These are phyloP conservation scores for Andrena bucephala DNA, from an alignment of 2,888 invertebrate genomes.

Conservation along the genomic window DNA sequence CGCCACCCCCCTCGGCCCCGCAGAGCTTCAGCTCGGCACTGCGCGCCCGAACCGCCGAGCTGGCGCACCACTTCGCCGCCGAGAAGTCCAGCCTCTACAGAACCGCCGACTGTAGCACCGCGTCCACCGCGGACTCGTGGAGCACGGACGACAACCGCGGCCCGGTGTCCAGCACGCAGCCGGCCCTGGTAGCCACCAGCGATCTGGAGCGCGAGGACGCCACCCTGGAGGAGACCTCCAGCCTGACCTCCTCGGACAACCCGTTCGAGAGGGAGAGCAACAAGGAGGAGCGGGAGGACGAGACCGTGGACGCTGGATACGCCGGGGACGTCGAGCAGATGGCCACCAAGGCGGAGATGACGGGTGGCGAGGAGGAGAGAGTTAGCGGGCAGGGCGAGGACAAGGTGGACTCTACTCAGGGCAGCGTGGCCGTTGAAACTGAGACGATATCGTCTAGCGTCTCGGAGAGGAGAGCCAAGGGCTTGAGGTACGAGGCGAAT, in stretches of 20 bases:
- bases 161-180: not conserved
- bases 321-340: not conserved
- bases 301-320: not conserved
- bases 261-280: not conserved
- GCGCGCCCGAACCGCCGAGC: slow-evolving; percentile 51
- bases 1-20: slow-evolving; percentile 16
- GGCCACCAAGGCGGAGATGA: not conserved
- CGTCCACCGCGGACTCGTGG: slow-evolving; percentile 3
- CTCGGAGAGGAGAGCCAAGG: not conserved
- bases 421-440: not conserved
- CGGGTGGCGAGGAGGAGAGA: not conserved
- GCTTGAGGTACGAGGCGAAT: not conserved
- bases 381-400: not conserved
- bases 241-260: not conserved
- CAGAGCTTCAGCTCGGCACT: slow-evolving; percentile 31
- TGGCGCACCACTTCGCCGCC: slow-evolving; percentile 38
- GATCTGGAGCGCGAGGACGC: slow-evolving; percentile 4
- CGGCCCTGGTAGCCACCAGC: not conserved
- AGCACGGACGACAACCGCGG: slow-evolving; percentile 8
- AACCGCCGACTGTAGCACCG: slow-evolving; percentile 33
- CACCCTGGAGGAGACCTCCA: slow-evolving; percentile 5
- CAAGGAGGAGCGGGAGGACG: not conserved
- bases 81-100: slow-evolving; percentile 44
- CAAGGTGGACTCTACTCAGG: not conserved
- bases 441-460: not conserved